Base-by-base conservation (phyloP, 2,113 vertebrate species). In the Gobio gobio region DNA sequence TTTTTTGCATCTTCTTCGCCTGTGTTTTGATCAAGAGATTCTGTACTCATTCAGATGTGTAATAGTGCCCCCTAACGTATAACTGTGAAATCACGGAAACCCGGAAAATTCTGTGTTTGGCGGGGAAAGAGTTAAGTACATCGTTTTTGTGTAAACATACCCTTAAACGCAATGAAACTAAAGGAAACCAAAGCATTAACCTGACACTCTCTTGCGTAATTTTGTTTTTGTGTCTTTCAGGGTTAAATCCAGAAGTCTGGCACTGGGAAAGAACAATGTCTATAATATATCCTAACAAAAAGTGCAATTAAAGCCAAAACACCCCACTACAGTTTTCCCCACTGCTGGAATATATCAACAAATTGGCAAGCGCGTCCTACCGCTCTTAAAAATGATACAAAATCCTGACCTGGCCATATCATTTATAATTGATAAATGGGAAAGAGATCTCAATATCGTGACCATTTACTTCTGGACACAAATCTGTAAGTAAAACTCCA, bases 351-450 rank as follows among this genome's bases (percentile, higher is more conserved):
- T 83, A 72, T 36, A 56, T 56, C 49, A 83, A 72, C 66, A 72
- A 70, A 72, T 72, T 83, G 81, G 66, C 81, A 83, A 83, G 66
- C 20, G 1, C 33, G 10, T 58, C 29, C 33, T 33, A 43, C 29
- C 29, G 8, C 22, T 61, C 3, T 20, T 4, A 40, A 8, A 49
- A 70, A 36, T 24, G 5, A 70, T 56, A 56, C 10, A 70, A 56
- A 68, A 82, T 68, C 80, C 64, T 43, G 64, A 56, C 80, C 29
- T 66, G 7, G 72, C 13, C 22, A 72, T 24, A 83, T 40, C 1
- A 70, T 83, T 83, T 73, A 20, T 83, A 73, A 83, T 72, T 72
- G 51, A 82, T 82, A 70, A 82, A 82, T 80, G 14, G n/a, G 59
- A 68, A 68, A 68, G 45, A 22, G 20, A 83, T 56, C 51, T 56